Evolutionary conservation across 2,888 invertebrate genomes (phyloP), one percentile per base, ranked within the genome.

Genomic region (Campopleginae sp.): DNA sequence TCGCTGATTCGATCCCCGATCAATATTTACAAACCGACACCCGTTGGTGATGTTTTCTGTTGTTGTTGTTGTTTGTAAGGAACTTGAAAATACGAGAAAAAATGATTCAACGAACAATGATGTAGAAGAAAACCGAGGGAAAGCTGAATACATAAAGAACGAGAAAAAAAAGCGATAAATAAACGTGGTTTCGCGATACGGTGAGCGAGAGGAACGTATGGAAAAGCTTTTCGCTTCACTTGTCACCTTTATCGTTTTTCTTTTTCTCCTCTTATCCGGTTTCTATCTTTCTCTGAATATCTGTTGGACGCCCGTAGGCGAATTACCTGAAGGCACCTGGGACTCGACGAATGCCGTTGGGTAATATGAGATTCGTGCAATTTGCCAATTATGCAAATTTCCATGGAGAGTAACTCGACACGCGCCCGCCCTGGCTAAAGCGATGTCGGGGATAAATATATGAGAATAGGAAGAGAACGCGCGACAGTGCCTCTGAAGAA

Each of bases 301-400:
- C 66, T 75, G 79, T 54, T 54, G 58, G 54, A 72, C 80, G 66
- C 58, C 79, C 65, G 38, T 77, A 70, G 70, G 80, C 80, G 80
- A 86, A 87, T 87, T 85, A 86, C 86, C 81, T 83, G 84, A 82
- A 61, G 83, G 80, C 84, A 87, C 87, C 86, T 84, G 86, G 87
- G 87, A 86, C 80, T 78, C 70, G 87, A 87, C 89, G 90, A 82
- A 83, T 87, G 79, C 82, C 85, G 77, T 78, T 75, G 82, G 86
- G 86, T 82, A 87, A 87, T 86, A 86, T 71, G 80, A 74, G 91
- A 91, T 91, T 91, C 90, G 90, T 89, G 88, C 91, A 89, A 89
- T 91, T 89, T 88, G 88, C 90, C 90, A 86, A 91, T 91, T 91
- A 91, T 90, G 91, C 89, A 91, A 91, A 91, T 91, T 91, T 88